These are phyloP conservation scores for Baronia brevicornis DNA, from an alignment of 2,888 invertebrate genomes.

Conservation along the genomic window DNA sequence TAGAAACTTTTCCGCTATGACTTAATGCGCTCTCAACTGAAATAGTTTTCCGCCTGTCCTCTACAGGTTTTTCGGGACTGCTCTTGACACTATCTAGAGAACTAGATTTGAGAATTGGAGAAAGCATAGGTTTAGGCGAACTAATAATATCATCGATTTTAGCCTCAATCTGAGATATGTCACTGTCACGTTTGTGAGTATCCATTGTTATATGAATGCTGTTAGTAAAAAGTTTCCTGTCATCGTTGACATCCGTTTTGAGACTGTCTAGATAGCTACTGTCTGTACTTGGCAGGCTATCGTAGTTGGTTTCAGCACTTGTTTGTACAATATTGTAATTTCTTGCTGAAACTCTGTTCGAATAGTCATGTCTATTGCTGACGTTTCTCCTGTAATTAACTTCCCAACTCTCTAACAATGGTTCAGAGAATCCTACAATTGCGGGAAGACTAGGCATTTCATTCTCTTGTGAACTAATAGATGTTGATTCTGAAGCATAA, in stretches of 20 bases:
- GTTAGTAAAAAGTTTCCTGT: constrained; percentile 56
- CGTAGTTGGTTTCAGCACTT: constrained; percentile 53
- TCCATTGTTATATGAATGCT: constrained; percentile 59
- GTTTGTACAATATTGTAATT: constrained; percentile 53
- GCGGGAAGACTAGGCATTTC: constrained; percentile 72
- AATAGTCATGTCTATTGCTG: constrained; percentile 54
- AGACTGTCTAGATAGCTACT: constrained; percentile 68
- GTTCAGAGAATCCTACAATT: constrained; percentile 69
- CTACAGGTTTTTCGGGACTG: constrained; percentile 64
- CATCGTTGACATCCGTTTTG: constrained; percentile 55
- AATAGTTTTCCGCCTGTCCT: constrained; percentile 65
- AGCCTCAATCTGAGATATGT: constrained; percentile 72
- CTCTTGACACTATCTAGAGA: constrained; percentile 77
- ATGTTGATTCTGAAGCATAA: constrained; percentile 70
- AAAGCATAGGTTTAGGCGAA: constrained; percentile 67
- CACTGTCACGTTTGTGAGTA: constrained; percentile 59
- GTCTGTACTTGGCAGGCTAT: constrained; percentile 65
- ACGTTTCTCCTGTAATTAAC: constrained; percentile 66
- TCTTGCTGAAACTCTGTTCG: constrained; percentile 57
- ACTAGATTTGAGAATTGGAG: constrained; percentile 68
- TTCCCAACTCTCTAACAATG: constrained; percentile 69
- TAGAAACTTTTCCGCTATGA: constrained; percentile 25
- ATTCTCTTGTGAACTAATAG: constrained; percentile 64
- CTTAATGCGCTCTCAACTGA: constrained; percentile 67
- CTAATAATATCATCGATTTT: constrained; percentile 73